Evolutionary conservation across 2,113 vertebrate genomes (phyloP).

Genomic region (Perca flavescens): DNA sequence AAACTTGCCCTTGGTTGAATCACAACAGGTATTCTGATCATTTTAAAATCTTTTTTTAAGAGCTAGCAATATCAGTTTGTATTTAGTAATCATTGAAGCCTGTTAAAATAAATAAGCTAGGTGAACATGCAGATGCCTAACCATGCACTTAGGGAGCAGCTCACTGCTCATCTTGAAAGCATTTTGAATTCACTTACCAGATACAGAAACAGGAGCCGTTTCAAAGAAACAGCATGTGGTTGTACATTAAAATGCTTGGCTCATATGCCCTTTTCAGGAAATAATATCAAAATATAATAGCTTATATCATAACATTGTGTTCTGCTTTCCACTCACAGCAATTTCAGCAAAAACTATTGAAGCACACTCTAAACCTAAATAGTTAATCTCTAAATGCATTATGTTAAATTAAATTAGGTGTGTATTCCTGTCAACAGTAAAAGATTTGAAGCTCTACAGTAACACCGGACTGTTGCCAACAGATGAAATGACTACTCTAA

Average conservation of each 20-base stretch:
- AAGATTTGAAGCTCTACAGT: slow-evolving; percentile 15
- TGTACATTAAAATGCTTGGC: not conserved
- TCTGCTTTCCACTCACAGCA: not conserved
- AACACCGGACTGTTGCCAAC: not conserved
- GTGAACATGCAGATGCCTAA: slow-evolving; percentile 2
- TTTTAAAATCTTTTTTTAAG: not conserved
- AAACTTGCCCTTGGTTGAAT: not conserved
- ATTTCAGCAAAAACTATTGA: not conserved
- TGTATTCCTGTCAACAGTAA: not conserved
- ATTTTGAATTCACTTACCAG: slow-evolving; percentile 18
- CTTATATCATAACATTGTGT: not conserved
- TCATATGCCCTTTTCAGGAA: not conserved
- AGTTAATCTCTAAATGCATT: not conserved
- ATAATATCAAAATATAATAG: not conserved
- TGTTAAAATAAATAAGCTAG: slow-evolving; percentile 5
- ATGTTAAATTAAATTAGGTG: not conserved
- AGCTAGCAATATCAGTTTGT: not conserved
- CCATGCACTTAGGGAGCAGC: not conserved
- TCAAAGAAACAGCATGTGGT: slow-evolving; percentile 2
- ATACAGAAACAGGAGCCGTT: not conserved
- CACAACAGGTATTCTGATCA: not conserved
- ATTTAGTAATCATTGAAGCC: not conserved
- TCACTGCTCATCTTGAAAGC: not conserved
- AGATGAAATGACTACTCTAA: slow-evolving; percentile 44
- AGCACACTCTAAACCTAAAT: not conserved